Base-by-base conservation (phyloP, 2,113 vertebrate species). In the Pelvicachromis taeniatus region DNA sequence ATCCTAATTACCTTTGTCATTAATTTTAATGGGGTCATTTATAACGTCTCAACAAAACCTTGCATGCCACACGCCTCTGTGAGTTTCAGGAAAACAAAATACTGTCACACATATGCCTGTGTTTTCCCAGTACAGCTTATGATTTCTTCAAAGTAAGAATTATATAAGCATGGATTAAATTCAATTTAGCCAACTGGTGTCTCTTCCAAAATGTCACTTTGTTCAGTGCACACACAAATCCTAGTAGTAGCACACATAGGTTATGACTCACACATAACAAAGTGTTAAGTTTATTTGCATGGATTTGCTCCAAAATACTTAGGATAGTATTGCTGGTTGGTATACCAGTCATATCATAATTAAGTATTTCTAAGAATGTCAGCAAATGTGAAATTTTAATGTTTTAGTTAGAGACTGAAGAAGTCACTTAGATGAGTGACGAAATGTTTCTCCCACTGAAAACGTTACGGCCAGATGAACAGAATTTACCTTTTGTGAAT, bases 1-100 rank as follows among this genome's bases (percentile, higher is more conserved):
- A 93, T 83, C 77, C 89, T 92, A 92, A 94, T 95, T 90, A 93
- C 92, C 85, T 89, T 92, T 82, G 85, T 93, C 93, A 91, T 95
- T 93, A 92, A 88, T 93, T 94, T 92, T 92, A 93, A 93, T 92
- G 80, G 90, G 88, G 89, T 94, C 89, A 85, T 94, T 92, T 89
- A 87, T 93, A 94, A 91, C 54, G 58, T 87, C 89, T 88, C 85
- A 90, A 87, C 83, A 88, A 58, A 55, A 70, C 45, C 26, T 21
- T 77, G 85, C 29, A 58, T 63, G 80, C 85, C 29, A 75, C 78
- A 58, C 52, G 82, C 26, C 78, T 88, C 4, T 81, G 29, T 90
- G 83, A 78, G 11, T 86, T 87, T 86, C 78, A 19, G 83, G n/a
- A 40, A 83, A 84, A 82, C 85, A 83, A 65, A 84, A 91, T 84